phyloP scores from a whole-genome alignment of 2,797 vertebrate species.

The Tenualosa ilisha region DNA sequence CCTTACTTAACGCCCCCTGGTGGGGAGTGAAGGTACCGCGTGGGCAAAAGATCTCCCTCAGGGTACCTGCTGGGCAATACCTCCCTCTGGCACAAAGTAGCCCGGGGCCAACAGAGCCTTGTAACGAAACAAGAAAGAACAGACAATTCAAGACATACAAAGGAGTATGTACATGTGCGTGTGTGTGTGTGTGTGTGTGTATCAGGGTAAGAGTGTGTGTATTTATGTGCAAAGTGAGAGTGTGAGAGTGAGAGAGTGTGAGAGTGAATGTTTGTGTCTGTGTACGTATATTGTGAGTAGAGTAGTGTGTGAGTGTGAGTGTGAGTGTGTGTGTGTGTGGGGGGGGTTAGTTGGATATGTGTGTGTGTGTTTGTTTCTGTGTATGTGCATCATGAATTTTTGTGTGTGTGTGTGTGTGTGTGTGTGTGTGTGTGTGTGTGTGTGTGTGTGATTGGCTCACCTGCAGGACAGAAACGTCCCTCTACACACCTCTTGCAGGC shows the following conservation, averaged over 20 bases:
- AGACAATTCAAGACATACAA: neutral
- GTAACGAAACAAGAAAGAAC: neutral
- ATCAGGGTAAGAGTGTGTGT: neutral
- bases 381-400: neutral
- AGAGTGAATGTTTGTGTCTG: neutral
- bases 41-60: constrained; percentile 77
- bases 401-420: neutral
- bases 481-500: constrained; percentile 81
- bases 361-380: constrained; percentile 27
- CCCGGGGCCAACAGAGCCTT: constrained; percentile 76
- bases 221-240: neutral
- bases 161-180: neutral
- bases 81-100: constrained; percentile 79
- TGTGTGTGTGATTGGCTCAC: constrained; percentile 55
- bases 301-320: no score
- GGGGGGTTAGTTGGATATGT: neutral
- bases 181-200: neutral
- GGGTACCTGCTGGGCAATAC: constrained; percentile 80
- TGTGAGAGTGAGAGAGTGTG: constrained; percentile 23
- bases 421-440: constrained; percentile 31
- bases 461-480: constrained; percentile 82
- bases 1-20: constrained; percentile 79
- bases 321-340: neutral
- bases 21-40: constrained; percentile 81
- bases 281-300: no score